Conservation (phyloP, 35 echinoderm and acorn worm species). For the Lytechinus pictus region DNA sequence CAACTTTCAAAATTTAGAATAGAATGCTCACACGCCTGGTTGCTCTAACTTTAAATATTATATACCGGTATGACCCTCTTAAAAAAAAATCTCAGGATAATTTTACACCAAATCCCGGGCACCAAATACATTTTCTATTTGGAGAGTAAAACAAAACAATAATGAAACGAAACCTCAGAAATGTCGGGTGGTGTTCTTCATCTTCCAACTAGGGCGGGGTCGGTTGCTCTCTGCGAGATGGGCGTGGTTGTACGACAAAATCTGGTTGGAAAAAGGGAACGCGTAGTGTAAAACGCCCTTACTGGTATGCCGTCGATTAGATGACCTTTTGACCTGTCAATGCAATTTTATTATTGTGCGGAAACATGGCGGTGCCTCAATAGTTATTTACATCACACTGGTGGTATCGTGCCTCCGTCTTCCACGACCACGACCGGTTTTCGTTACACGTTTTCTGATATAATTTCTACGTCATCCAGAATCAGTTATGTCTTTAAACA, state of each 20-base stretch:
- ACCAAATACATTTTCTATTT: no score
- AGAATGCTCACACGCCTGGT: no score
- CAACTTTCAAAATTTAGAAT: no score
- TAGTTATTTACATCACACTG: background rate
- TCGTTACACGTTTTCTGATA: background rate
- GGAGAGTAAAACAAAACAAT: no score
- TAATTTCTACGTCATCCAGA: background rate
- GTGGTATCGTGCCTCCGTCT: background rate
- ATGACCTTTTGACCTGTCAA: constrained; percentile 18
- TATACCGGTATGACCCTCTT: no score
- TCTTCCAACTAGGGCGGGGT: no score
- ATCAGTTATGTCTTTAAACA: background rate
- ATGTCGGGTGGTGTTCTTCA: no score
- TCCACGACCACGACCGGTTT: background rate
- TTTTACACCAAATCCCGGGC: no score
- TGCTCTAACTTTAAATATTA: no score
- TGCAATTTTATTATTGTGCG: background rate
- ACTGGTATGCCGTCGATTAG: background rate
- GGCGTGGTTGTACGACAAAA: background rate
- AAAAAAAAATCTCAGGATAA: no score
- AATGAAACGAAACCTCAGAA: no score
- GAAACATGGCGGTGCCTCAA: background rate
- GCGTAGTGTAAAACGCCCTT: background rate
- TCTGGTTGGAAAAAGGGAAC: background rate
- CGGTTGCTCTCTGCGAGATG: background rate